A percentile compares a stretch with the other conserved stretches of the same genome.
Conservation (phyloP, 2,888 invertebrate genomes). For the Enchytraeus crypticus region DNA sequence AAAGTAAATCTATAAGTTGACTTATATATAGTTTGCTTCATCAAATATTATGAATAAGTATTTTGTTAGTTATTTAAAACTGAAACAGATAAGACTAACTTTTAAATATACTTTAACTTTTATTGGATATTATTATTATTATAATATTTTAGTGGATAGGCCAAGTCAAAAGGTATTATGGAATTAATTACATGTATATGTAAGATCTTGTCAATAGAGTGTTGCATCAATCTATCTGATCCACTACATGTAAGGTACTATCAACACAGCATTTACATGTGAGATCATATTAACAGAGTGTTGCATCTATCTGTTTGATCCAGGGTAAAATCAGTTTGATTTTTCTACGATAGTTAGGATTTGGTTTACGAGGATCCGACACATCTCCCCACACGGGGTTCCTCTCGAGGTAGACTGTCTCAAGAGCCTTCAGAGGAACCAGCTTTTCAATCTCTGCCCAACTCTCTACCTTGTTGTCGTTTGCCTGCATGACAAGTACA, state of each 20-base stretch:
- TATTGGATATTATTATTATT: no score
- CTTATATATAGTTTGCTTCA: no score
- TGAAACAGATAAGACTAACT: no score
- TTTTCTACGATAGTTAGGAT: constrained; percentile 81
- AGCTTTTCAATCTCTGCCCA: constrained; percentile 76
- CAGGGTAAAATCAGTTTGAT: constrained; percentile 76
- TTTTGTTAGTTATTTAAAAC: no score
- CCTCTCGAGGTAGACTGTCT: constrained; percentile 83
- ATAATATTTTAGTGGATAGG: no score
- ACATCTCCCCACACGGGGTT: constrained; percentile 64
- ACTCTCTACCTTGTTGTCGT: constrained; percentile 75
- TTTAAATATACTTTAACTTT: no score
- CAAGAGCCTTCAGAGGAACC: constrained; percentile 49
- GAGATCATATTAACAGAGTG: constrained; percentile 50
- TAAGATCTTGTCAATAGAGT: constrained; percentile 28
- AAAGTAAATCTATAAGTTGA: no score
- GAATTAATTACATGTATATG: no score
- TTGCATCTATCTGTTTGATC: constrained; percentile 88
- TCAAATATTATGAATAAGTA: no score
- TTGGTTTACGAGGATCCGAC: constrained; percentile 53
- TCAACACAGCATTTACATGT: no score
- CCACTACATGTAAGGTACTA: no score
- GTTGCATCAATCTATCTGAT: constrained; percentile 92
- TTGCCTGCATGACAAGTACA: constrained; percentile 58
- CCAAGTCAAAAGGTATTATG: no score